Base-by-base conservation (phyloP, 2,797 vertebrate genomes). In the Micropoecilia bifurca region DNA sequence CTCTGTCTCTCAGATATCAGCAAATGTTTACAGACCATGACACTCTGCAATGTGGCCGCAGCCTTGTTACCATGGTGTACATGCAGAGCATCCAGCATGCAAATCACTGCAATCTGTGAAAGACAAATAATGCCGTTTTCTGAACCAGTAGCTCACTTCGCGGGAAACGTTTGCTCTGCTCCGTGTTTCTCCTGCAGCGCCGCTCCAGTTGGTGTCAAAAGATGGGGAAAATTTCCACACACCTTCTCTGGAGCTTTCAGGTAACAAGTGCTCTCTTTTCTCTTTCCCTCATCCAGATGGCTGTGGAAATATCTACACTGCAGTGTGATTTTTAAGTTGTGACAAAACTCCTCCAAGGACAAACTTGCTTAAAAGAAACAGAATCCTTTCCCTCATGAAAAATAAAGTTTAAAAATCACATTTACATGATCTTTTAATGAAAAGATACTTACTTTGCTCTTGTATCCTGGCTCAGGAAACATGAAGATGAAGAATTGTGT, bases 401-500 rank as follows among this genome's bases (percentile, higher is more conserved):
- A 18, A n/a, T 66, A 12, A 57, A 86, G 75, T 85, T 83, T 66
- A 41, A 83, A 73, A 30, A 3, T 28, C 20, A 1, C 33, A 28
- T 30, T 33, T 22, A 25, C 16, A 30, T 33, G 3, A 22, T 25
- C 47, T 71, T 71, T 12, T 63, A 25, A 39, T 33, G 18, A 18
- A 6, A 16, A 80, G 59, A 77, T 86, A 95, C 95, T 96, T 90
- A 95, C 96, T 79, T 80, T 43, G 84, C 76, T 86, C 5, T 76
- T 33, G 81, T 72, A 71, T 83, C 82, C 81, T 75, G 39, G 83
- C 79, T 80, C 68, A 77, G 61, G 53, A 61, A 74, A 16, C 53
- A 80, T 3, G 61, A 53, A 85, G 78, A 69, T 30, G 71, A 57
- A 61, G 77, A 74, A 83, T 7, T 75, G 47, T 80, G 82, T 72